Base-by-base conservation (phyloP, 2,797 vertebrate species). In the Acanthurus leucopareius region DNA sequence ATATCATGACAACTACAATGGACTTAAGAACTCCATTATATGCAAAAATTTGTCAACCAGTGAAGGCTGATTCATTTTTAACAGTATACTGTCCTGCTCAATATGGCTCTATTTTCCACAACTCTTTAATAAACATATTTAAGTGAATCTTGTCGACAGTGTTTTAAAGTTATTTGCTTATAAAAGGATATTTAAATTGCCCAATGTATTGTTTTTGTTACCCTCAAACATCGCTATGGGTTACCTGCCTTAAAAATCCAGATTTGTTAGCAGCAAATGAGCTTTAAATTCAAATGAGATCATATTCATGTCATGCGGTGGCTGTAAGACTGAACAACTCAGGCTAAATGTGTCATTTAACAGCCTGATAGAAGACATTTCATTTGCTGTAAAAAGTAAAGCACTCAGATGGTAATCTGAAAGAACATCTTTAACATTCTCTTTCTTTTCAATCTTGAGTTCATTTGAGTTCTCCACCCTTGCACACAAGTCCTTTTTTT, bases 381-480 rank as follows among this genome's bases (percentile, higher is more conserved):
- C 10, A 35, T 56, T 57, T 2, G 7, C 38, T 45, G 28, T 16
- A 48, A 73, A 59, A 69, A 49, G 56, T 42, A 51, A 32, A 63
- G 59, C 54, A 45, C 22, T 45, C 22, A 42, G 53, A 77, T 44
- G 45, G 49, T 76, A 83, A 89, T 78, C 73, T 75, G 60, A 58
- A 67, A 35, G 62, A 77, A 69, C 63, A 64, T 84, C 58, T 76
- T 52, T 60, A 73, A 81, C 68, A 80, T 64, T 35, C 17, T 38
- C 69, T 59, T 80, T 80, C 67, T 66, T 83, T 85, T 67, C 75
- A 80, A 80, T 84, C 74, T 71, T 80, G 38, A 25, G 75, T 75
- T 75, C 61, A 56, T 88, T 85, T 64, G 73, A 69, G 67, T 73
- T 75, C 38, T 69, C 60, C 75, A 76, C 77, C 60, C 74, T 42